A percentile compares a stretch with the other conserved stretches of the same genome.
Conservation (phyloP, 92 coral and sea anemone genomes). For the Chrysogorgia sp. region DNA sequence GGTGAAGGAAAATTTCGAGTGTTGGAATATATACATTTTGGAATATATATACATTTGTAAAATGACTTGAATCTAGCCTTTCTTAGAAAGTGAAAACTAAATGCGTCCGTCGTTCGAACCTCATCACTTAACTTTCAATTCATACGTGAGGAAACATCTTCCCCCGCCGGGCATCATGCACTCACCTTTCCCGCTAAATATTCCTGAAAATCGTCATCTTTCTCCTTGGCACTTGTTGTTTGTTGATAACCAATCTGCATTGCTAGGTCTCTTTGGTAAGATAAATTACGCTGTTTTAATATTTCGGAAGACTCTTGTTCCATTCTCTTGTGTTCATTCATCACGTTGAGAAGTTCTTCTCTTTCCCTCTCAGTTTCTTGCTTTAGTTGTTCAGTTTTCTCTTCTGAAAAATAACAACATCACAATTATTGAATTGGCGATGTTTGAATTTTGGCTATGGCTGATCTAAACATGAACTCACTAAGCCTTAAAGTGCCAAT, state of each 20-base stretch:
- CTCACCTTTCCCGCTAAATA: conserved; percentile 86
- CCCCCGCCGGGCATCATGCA: neutral
- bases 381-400: conserved; percentile 68
- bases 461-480: too few relatives aligned
- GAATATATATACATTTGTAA: too few relatives aligned
- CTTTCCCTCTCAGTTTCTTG: conserved; percentile 81
- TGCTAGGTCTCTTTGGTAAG: conserved; percentile 79
- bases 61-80: too few relatives aligned
- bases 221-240: conserved; percentile 66
- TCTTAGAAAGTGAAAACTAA: too few relatives aligned
- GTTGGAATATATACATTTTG: too few relatives aligned
- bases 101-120: too few relatives aligned
- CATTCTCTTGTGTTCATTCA: conserved; percentile 84
- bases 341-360: conserved; percentile 71
- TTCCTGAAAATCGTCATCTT: conserved; percentile 82
- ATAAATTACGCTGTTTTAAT: conserved; percentile 71
- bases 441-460: too few relatives aligned
- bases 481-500: too few relatives aligned
- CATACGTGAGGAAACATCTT: too few relatives aligned
- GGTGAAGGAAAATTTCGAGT: too few relatives aligned
- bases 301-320: conserved; percentile 82
- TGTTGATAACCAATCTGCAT: conserved; percentile 93
- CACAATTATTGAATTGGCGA: neutral
- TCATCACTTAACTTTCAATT: too few relatives aligned
- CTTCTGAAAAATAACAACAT: conserved; percentile 35